Percentiles rank a stretch among this genome's conserved stretches.
phyloP scores from a whole-genome alignment of 2,797 vertebrate species.

The Cuniculus paca region DNA sequence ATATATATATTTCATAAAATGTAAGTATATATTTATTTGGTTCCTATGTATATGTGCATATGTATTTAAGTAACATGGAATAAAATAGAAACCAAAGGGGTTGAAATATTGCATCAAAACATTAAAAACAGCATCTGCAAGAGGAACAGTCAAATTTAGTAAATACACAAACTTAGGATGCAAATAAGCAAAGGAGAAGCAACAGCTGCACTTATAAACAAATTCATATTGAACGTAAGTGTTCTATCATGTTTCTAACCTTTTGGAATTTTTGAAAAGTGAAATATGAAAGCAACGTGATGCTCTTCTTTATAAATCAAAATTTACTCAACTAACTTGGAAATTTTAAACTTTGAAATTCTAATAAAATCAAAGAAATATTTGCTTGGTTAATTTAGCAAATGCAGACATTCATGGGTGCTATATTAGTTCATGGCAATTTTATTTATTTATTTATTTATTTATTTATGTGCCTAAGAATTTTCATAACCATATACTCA shows the following conservation, averaged over 20 bases:
- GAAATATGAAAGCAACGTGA: conserved; percentile 44
- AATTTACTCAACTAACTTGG: neutral
- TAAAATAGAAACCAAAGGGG: conserved; percentile 49
- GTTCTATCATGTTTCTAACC: conserved; percentile 25
- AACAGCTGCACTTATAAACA: conserved; percentile 71
- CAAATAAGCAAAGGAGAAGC: conserved; percentile 68
- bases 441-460: too few relatives aligned
- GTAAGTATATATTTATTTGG: neutral
- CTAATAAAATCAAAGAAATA: conserved; percentile 64
- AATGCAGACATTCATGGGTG: conserved; percentile 3
- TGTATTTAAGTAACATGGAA: neutral
- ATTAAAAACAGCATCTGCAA: conserved; percentile 58
- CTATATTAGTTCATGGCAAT: neutral
- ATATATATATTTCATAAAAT: neutral
- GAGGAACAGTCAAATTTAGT: conserved; percentile 61
- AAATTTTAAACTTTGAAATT: conserved; percentile 54
- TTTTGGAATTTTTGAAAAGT: conserved; percentile 43
- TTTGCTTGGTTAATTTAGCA: conserved; percentile 69
- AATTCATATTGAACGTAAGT: conserved; percentile 65
- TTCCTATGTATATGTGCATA: neutral
- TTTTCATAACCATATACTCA: neutral
- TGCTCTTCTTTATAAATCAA: conserved; percentile 1
- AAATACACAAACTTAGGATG: conserved; percentile 70
- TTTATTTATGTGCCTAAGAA: conserved; percentile 38
- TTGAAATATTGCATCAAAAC: conserved; percentile 60